A percentile compares a stretch with the other conserved stretches of the same genome.
Evolutionary conservation across 2,888 invertebrate species (phyloP).

Genomic region (Scaeva pyrastri): DNA sequence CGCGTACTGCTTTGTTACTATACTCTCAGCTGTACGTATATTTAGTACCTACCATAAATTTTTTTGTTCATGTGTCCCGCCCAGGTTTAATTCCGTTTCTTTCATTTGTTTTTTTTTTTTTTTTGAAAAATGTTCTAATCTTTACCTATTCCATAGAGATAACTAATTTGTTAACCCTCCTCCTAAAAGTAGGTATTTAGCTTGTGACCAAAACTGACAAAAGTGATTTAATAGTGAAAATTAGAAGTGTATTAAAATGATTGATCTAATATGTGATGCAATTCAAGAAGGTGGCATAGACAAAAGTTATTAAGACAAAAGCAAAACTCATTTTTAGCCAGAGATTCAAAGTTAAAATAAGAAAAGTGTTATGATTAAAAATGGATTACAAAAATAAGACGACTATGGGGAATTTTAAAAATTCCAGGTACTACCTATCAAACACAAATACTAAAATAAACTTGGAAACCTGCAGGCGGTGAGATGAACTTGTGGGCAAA

Average conservation of each 20-base stretch:
- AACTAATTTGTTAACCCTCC: constrained; percentile 2
- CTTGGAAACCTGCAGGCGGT: constrained; percentile 78
- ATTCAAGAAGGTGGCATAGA: constrained; percentile 24
- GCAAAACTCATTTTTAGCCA: constrained; percentile 23
- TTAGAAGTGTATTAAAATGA: constrained; percentile 43
- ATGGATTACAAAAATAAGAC: constrained; percentile 61
- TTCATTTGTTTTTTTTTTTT: not conserved
- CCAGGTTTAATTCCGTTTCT: constrained; percentile 77
- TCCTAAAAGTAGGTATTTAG: constrained; percentile 24
- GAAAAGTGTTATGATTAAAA: constrained; percentile 65
- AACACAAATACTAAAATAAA: constrained; percentile 65
- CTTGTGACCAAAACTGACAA: constrained; percentile 16
- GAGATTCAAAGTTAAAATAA: not conserved
- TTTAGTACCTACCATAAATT: constrained; percentile 53
- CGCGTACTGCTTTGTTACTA: constrained; percentile 43
- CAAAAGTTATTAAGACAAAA: constrained; percentile 32
- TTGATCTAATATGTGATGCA: constrained; percentile 39
- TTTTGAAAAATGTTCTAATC: constrained; percentile 11
- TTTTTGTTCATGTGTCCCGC: constrained; percentile 78
- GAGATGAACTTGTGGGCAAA: constrained; percentile 78
- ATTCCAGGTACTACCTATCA: constrained; percentile 60
- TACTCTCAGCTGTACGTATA: constrained; percentile 59
- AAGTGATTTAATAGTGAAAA: constrained; percentile 23
- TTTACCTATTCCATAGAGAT: not conserved
- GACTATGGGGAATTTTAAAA: constrained; percentile 60